Base-by-base conservation (phyloP, 2,113 vertebrate species). In the Thamnophis sirtalis region DNA sequence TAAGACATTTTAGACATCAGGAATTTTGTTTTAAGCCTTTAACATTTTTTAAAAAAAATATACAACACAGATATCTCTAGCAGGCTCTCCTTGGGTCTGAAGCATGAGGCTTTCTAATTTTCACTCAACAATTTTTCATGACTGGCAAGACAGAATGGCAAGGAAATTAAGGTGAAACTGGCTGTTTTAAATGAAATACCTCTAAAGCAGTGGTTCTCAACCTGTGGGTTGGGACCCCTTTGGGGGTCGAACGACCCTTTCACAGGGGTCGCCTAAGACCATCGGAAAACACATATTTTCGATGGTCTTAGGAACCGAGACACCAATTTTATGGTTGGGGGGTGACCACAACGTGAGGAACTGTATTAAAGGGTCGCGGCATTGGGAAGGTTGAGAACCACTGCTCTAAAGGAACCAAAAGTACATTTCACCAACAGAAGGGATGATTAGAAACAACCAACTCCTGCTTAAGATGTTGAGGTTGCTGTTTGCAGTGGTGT, bases 11-110 rank as follows among this genome's bases (percentile, higher is more conserved):
- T 93, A 95, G 95, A 60, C 68, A 86, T 92, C 94, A 80, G 63
- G 9, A 60, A 26, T 60, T 93, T 93, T 93, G n/a, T 94, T 91
- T 49, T 43, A 96, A 96, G 91, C 96, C 93, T 96, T 96, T 95
- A 95, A 43, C 54, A 54, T 87, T 93, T 93, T 91, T 94, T 94
- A 94, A 17, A 90, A 90, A 9, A 93, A 89, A 15, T 4, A 6
- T 89, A 28, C 0, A 0, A 22, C 85, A 58, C 87, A 93, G 90
- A 87, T 1, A 0, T 19, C 22, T 86, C 43, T 22, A 10, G 28
- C 10, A 73, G 91, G 22, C 60, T 94, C 54, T 49, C 58, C 50
- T 92, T 43, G 68, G 92, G 89, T 28, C 91, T 60, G 48, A 7
- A 84, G 0, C 28, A 68, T 87, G 84, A 84, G 89, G 84, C 89